A percentile compares a stretch with the other conserved stretches of the same genome.
These are phyloP conservation scores for Drosophila seguyi DNA, from an alignment of 1,140 invertebrate species.

Conservation along the genomic window DNA sequence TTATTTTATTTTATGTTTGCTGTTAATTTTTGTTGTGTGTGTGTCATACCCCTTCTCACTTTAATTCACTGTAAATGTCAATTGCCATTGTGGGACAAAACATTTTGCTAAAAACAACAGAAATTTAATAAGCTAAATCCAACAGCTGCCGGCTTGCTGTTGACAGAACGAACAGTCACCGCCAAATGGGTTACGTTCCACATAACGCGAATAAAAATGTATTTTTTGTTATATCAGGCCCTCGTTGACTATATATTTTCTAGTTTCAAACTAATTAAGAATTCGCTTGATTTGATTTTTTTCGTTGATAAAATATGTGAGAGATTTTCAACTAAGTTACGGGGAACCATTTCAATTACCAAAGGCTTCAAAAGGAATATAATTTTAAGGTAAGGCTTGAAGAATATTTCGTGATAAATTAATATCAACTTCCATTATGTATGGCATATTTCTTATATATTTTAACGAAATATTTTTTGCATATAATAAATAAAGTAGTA, in stretches of 20 bases:
- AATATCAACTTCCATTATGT: no score
- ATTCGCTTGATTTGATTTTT: no score
- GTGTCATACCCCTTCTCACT: constrained; percentile 6
- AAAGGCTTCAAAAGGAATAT: neutral
- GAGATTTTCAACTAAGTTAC: no score
- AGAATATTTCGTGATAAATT: no score
- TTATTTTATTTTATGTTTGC: constrained; percentile 38
- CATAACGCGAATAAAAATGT: constrained; percentile 56
- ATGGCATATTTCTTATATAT: neutral
- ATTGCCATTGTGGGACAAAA: constrained; percentile 58
- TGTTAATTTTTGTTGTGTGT: constrained; percentile 1
- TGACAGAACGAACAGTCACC: constrained; percentile 39
- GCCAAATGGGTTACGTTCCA: constrained; percentile 75
- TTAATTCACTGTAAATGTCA: constrained; percentile 71
- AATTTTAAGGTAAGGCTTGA: no score
- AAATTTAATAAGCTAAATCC: constrained; percentile 43
- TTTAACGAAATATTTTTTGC: neutral
- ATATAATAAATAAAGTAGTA: neutral
- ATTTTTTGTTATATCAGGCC: neutral
- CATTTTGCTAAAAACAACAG: constrained; percentile 63
- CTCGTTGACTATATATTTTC: neutral
- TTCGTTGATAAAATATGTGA: no score
- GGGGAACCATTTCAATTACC: no score
- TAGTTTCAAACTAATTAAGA: neutral
- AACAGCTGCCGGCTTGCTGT: constrained; percentile 50